Conservation (phyloP, 2,888 invertebrate species). For the Megastigmus dorsalis region DNA sequence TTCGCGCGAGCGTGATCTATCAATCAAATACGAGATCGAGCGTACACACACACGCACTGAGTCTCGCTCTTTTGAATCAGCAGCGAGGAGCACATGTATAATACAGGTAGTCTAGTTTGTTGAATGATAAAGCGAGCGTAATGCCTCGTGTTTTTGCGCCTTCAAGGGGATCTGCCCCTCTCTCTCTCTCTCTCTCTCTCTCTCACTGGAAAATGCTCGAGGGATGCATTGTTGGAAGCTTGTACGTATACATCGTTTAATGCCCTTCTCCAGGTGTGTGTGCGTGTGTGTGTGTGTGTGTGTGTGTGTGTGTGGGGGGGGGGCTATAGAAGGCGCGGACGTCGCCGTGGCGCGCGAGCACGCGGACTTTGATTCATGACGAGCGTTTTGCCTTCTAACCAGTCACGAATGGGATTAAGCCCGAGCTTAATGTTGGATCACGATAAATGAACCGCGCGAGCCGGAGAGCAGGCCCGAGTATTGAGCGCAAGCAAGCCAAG, state of each 20-base stretch:
- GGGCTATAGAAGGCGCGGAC: background rate
- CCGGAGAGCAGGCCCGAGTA: too few relatives aligned
- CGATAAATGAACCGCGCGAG: constrained; percentile 41
- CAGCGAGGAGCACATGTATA: background rate
- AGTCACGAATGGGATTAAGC: constrained; percentile 36
- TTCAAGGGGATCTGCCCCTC: background rate
- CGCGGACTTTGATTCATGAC: constrained; percentile 45
- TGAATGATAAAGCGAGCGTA: constrained; percentile 39
- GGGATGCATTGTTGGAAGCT: constrained; percentile 39
- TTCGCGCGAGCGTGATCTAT: constrained; percentile 28
- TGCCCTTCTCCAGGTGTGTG: too few relatives aligned
- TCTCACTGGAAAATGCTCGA: constrained; percentile 20
- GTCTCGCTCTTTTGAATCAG: background rate
- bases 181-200: background rate
- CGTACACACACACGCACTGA: too few relatives aligned
- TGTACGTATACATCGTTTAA: constrained; percentile 33
- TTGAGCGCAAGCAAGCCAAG: too few relatives aligned
- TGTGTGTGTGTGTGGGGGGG: too few relatives aligned
- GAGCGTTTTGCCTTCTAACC: constrained; percentile 47
- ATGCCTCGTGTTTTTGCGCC: constrained; percentile 32
- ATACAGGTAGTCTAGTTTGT: constrained; percentile 42
- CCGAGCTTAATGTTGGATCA: constrained; percentile 18
- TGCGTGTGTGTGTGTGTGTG: too few relatives aligned
- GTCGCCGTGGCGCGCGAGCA: background rate
- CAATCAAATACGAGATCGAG: constrained; percentile 44